Base-by-base conservation (phyloP, 2,888 invertebrate genomes). In the Mythimna ferrago region DNA sequence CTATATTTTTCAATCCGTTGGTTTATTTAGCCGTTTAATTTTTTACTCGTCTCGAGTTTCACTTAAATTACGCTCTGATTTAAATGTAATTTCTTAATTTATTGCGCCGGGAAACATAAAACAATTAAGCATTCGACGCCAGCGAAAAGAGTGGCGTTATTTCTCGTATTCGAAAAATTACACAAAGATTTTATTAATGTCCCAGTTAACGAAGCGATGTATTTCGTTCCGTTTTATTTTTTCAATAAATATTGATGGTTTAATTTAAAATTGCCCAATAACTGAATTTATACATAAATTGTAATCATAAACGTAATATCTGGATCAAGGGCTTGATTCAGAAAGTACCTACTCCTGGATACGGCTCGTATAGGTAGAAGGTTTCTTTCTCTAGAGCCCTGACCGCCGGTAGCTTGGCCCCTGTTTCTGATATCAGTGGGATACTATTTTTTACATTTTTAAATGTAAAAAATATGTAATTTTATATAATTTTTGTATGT, bases 11-110 rank as follows among this genome's bases (percentile, higher is more conserved):
- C 85, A 82, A 75, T 85, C 84, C 76, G 61, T 73, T 63, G 82
- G 76, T 82, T 85, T 84, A 85, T 78, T 78, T 75, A 79, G 11
- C 69, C 78, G 57, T 81, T 86, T 83, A 79, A 78, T 68, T 81
- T 76, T 75, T 76, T 82, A 76, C 80, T 78, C 81, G 64, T 77
- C 81, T 79, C 77, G 71, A 62, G 75, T 74, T 84, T 75, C 77
- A 86, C 74, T 85, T 80, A 77, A 82, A 85, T 86, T 80, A 70
- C 74, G 66, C 64, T 82, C 61, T 76, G 71, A 83, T 85, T 85
- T 80, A 82, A 82, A 83, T 78, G 60, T 79, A 80, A 83, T 83
- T 86, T 81, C 71, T 78, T 79, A 83, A 86, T 84, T 86, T 86
- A 80, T 82, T 68, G 75, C 85, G 76, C 68, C 60, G 66, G 63